phyloP scores from a whole-genome alignment of 2,888 invertebrate species.

The Fabriciana adippe region DNA sequence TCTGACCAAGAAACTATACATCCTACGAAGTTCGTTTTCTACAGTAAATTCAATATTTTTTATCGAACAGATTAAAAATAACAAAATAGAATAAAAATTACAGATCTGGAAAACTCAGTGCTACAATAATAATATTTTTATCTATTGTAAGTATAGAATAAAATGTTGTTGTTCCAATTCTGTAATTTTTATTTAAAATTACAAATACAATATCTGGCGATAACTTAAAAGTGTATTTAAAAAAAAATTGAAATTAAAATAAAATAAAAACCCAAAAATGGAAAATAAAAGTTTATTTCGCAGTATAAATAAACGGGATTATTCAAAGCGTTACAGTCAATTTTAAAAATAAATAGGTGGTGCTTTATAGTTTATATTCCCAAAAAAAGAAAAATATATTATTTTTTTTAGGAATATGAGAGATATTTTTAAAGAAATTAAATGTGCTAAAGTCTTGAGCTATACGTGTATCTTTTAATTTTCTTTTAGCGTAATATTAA shows the following conservation, averaged over 20 bases:
- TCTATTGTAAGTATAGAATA: too few relatives aligned
- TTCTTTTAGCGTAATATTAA: neutral
- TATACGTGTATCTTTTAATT: slow-evolving; percentile 6
- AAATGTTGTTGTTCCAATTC: too few relatives aligned
- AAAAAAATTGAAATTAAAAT: slow-evolving; percentile 27
- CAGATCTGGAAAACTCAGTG: too few relatives aligned
- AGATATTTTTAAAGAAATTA: neutral
- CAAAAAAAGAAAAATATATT: neutral
- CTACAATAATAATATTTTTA: too few relatives aligned
- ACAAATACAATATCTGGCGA: slow-evolving; percentile 1
- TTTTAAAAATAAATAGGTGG: slow-evolving; percentile 38
- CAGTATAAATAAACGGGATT: slow-evolving; percentile 65
- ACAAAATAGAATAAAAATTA: too few relatives aligned
- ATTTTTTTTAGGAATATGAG: neutral
- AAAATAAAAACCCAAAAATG: slow-evolving; percentile 53
- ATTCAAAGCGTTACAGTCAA: slow-evolving; percentile 54
- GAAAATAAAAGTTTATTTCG: slow-evolving; percentile 74
- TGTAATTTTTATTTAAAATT: too few relatives aligned
- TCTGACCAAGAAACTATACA: slow-evolving; percentile 10
- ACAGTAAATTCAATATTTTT: neutral
- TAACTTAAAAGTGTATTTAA: neutral
- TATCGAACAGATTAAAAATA: too few relatives aligned
- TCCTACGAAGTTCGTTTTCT: slow-evolving; percentile 3
- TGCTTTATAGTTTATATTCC: slow-evolving; percentile 16
- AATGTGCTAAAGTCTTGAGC: slow-evolving; percentile 5